A percentile compares a stretch with the other conserved stretches of the same genome.
These are phyloP conservation scores for Halictus quadricinctus DNA, from an alignment of 2,888 invertebrate species.

Conservation along the genomic window DNA sequence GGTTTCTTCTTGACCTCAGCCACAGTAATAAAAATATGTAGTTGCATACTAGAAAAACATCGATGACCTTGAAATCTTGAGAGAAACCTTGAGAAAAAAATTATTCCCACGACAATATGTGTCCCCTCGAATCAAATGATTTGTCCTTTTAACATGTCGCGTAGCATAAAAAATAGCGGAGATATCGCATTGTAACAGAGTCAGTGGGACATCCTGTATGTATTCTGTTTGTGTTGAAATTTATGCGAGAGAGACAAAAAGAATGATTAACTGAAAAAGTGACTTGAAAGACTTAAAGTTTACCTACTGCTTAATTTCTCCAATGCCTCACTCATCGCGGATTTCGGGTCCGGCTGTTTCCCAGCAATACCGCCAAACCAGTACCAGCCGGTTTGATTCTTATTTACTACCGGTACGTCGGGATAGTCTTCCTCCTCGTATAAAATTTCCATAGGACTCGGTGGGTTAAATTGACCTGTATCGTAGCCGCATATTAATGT, in stretches of 20 bases:
- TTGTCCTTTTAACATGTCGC: not conserved
- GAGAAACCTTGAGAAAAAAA: not conserved
- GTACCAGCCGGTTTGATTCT: constrained; percentile 91
- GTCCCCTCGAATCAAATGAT: not conserved
- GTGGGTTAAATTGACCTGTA: constrained; percentile 82
- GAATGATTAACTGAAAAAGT: constrained; percentile 42
- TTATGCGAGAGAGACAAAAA: constrained; percentile 7
- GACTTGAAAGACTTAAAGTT: constrained; percentile 71
- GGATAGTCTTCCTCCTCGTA: constrained; percentile 85
- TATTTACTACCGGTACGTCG: constrained; percentile 86
- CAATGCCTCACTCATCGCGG: constrained; percentile 89
- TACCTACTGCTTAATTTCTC: constrained; percentile 92
- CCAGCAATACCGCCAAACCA: constrained; percentile 93
- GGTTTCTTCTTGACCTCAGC: no score
- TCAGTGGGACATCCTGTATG: not conserved
- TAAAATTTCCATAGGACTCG: constrained; percentile 83
- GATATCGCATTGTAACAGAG: not conserved
- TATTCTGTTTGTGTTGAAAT: constrained; percentile 12
- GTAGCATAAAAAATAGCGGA: not conserved
- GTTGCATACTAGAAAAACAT: not conserved
- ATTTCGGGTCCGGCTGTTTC: constrained; percentile 85
- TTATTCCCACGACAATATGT: no score
- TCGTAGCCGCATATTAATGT: constrained; percentile 30
- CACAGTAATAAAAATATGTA: not conserved
- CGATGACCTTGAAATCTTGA: no score